Evolutionary conservation across 2,888 invertebrate species (phyloP).

Genomic region (Micoletzkya japonica): DNA sequence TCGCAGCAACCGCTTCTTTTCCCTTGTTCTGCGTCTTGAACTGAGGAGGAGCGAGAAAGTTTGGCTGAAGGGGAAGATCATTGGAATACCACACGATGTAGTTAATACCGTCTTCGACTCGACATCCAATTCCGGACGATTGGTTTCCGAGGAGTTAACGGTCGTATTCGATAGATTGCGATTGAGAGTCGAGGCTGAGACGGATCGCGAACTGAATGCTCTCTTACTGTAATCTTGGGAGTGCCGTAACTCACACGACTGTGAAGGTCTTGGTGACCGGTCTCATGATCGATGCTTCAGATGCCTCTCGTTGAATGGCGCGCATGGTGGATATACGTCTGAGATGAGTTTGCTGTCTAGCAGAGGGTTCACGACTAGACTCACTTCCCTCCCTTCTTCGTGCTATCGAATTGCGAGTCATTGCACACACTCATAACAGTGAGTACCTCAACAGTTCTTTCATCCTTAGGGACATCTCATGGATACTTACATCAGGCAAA

Average conservation of each 20-base stretch:
- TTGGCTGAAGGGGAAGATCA: too few species aligned
- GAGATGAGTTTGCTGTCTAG: not conserved
- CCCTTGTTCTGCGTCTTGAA: not conserved
- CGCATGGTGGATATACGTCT: slow-evolving; percentile 50
- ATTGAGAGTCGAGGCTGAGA: not conserved
- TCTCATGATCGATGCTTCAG: slow-evolving; percentile 45
- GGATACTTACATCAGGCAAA: slow-evolving; percentile 12
- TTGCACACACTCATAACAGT: slow-evolving; percentile 61
- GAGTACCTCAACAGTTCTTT: slow-evolving; percentile 7
- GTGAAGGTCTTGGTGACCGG: slow-evolving; percentile 58
- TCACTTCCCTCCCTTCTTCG: slow-evolving; percentile 25
- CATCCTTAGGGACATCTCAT: not conserved
- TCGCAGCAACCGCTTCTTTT: slow-evolving; percentile 5
- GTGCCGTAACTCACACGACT: slow-evolving; percentile 30
- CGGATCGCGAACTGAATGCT: slow-evolving; percentile 1
- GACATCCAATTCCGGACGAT: slow-evolving; percentile 51
- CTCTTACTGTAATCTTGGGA: not conserved
- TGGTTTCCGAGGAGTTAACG: slow-evolving; percentile 25
- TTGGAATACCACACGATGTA: too few species aligned
- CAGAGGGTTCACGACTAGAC: not conserved
- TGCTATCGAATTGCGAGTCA: slow-evolving; percentile 53
- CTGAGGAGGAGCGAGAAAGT: not conserved
- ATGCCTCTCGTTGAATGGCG: slow-evolving; percentile 51
- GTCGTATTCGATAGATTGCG: slow-evolving; percentile 4
- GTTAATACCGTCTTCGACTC: slow-evolving; percentile 56